Evolutionary conservation across 2,113 vertebrate species (phyloP).

Genomic region (Psittacara wagleri): DNA sequence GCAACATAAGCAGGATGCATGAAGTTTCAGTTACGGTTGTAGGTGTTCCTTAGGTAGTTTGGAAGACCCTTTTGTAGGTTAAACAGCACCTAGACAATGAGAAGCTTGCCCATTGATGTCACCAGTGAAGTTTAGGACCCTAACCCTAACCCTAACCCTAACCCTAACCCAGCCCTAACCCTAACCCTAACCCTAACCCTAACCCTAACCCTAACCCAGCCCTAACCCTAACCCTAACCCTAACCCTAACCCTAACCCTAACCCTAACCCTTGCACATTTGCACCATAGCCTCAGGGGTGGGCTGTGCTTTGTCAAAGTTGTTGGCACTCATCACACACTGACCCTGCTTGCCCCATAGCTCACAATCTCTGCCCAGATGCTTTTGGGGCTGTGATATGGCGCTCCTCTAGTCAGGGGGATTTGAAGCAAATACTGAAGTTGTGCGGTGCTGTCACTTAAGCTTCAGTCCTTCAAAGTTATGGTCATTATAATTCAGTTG

Average conservation of each 20-base stretch:
- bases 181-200: background rate
- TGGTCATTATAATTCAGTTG: background rate
- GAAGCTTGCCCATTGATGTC: background rate
- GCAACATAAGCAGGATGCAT: background rate
- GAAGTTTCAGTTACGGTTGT: background rate
- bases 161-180: no score
- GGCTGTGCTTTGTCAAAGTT: background rate
- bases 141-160: background rate
- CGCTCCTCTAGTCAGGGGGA: background rate
- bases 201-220: no score
- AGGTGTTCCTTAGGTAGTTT: background rate
- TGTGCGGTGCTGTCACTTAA: rapidly evolving
- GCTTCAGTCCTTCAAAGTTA: background rate
- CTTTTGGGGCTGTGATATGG: rapidly evolving
- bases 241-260: no score
- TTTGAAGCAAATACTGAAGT: background rate
- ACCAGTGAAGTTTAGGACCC: background rate
- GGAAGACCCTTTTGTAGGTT: background rate
- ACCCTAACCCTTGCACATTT: background rate
- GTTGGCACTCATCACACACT: background rate
- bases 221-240: no score
- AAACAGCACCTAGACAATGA: background rate
- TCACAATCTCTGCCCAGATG: background rate
- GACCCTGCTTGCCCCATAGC: rapidly evolving
- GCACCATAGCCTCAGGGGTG: rapidly evolving